phyloP scores from a whole-genome alignment of 2,797 vertebrate genomes.

The Brotogeris chrysoptera region DNA sequence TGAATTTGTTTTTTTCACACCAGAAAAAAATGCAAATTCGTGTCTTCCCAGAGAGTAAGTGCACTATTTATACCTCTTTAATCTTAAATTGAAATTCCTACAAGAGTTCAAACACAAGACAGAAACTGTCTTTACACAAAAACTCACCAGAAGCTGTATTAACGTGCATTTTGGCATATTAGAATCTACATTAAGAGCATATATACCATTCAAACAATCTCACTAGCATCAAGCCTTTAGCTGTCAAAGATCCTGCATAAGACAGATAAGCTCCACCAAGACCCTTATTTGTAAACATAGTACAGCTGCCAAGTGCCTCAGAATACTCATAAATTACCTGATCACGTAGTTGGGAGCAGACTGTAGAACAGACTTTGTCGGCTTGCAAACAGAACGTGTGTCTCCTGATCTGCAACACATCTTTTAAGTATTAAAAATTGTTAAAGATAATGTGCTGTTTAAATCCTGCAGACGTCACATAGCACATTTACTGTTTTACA shows the following conservation, averaged over 20 bases:
- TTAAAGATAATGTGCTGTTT: slow-evolving; percentile 13
- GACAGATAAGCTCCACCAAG: slow-evolving; percentile 53
- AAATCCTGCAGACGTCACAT: not conserved
- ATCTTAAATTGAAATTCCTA: not conserved
- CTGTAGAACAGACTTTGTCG: slow-evolving; percentile 54
- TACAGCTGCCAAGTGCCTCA: slow-evolving; percentile 48
- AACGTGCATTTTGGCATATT: not conserved
- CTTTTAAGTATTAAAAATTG: slow-evolving; percentile 38
- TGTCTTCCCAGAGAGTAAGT: not conserved
- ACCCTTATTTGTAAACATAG: slow-evolving; percentile 60
- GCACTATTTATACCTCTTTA: not conserved
- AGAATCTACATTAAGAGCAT: slow-evolving; percentile 12
- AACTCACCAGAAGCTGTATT: not conserved
- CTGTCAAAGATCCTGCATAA: slow-evolving; percentile 42
- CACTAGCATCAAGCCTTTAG: slow-evolving; percentile 12
- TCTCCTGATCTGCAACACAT: slow-evolving; percentile 6
- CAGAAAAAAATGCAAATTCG: not conserved
- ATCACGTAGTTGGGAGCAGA: slow-evolving; percentile 57
- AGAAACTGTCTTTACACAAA: not conserved
- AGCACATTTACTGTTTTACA: not conserved
- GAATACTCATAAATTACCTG: slow-evolving; percentile 47
- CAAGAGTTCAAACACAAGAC: not conserved
- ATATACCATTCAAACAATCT: not conserved
- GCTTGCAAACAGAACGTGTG: slow-evolving; percentile 9
- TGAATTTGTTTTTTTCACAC: not conserved